Base-by-base conservation (phyloP, 2,888 invertebrate genomes). In the Drosophila mettleri region DNA sequence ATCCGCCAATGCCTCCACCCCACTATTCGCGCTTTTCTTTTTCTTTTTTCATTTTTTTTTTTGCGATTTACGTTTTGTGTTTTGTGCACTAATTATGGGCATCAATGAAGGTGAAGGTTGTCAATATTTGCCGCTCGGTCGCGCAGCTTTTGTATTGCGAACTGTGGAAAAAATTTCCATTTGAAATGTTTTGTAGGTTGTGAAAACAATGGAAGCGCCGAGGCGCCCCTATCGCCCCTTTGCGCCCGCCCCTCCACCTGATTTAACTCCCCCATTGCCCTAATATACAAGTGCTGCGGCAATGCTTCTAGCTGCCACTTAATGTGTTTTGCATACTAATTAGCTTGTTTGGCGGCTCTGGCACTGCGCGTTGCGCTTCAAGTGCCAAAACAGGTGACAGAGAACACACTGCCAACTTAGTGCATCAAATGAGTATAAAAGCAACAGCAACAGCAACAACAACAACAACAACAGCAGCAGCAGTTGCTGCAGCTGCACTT, bases 101-200 rank as follows among this genome's bases (percentile, higher is more conserved):
- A 73, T 86, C 77, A 74, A 77, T 85, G 87, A 85, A 85, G 85
- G 89, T 85, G 88, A 85, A 85, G 85, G 88, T 85, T 85, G 79
- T 79, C 88, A 88, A 85, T 88, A 88, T 86, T 86, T 78, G 57
- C 69, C 58, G 69, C 70, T 57, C 61, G 45, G 38, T 55, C 65
- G 68, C 65, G 45, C 52, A 14, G 66, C 69, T 58, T 67, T 65
- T 46, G 49, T 78, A 52, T 52, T 57, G 46, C 33, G 27, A 38
- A 38, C 27, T 4, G 53, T 39, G 14, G 4, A 43, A 48, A 41
- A 66, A 69, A 80, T 74, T 81, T 79, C 68, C 85, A 78, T 83
- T 86, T 69, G 70, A 76, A 79, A 84, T 86, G 79, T 68, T 79
- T 83, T 78, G 61, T 82, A 85, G 80, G 86, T 76, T 86, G 80